phyloP scores from a whole-genome alignment of 1,140 invertebrate genomes.

The Diorhabda carinulata region DNA sequence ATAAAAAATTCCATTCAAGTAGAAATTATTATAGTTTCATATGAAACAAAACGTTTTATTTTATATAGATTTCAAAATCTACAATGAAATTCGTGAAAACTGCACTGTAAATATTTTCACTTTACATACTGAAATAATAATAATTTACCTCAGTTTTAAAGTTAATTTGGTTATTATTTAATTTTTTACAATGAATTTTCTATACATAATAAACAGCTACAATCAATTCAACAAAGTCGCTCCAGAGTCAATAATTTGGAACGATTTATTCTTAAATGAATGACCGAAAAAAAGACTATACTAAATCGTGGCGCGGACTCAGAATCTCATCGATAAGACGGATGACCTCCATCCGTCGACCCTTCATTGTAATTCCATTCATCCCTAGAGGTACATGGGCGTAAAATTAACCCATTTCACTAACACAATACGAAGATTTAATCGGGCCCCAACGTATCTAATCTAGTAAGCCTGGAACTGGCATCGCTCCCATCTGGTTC shows the following conservation, averaged over 20 bases:
- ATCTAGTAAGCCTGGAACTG: constrained; percentile 25
- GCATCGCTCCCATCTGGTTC: constrained; percentile 27
- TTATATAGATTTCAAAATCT: too few relatives aligned
- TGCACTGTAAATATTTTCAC: too few relatives aligned
- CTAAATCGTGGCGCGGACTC: constrained; percentile 9
- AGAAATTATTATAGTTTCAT: too few relatives aligned
- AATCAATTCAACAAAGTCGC: constrained; percentile 1
- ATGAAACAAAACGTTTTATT: too few relatives aligned
- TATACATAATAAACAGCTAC: neutral
- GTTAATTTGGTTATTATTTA: too few relatives aligned
- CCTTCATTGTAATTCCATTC: constrained; percentile 38
- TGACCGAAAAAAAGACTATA: constrained; percentile 14
- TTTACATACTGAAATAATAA: too few relatives aligned
- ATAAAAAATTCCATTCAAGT: too few relatives aligned
- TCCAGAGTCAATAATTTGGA: constrained; percentile 10
- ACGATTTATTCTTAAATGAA: constrained; percentile 12
- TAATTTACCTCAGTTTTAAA: too few relatives aligned
- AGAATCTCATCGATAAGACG: constrained; percentile 23
- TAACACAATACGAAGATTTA: constrained; percentile 40
- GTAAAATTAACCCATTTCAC: constrained; percentile 42
- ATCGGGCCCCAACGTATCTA: constrained; percentile 32
- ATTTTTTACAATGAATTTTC: too few relatives aligned
- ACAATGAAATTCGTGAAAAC: too few relatives aligned
- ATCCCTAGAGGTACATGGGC: constrained; percentile 38
- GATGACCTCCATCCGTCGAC: constrained; percentile 15